Base-by-base conservation (phyloP, 2,888 invertebrate species). In the Pegoplata infirma region DNA sequence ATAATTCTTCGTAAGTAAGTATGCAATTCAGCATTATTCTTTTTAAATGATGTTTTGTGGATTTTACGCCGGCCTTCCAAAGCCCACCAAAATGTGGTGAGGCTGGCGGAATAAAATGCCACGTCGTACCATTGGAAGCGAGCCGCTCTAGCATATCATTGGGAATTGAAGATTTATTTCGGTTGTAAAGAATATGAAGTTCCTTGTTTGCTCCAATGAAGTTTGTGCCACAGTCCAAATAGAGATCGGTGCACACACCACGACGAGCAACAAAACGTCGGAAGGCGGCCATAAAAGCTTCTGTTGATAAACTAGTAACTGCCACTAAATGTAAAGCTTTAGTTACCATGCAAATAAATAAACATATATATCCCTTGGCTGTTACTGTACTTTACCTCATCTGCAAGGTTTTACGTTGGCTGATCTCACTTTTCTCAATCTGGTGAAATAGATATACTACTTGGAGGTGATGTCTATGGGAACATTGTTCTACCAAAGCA, bases 371-470 rank as follows among this genome's bases (percentile, higher is more conserved):
- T n/a, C n/a, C n/a, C n/a, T n/a, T n/a, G 40, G 40, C 32, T n/a
- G n/a, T n/a, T n/a, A n/a, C n/a, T n/a, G n/a, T n/a, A n/a, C n/a
- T n/a, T n/a, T n/a, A n/a, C n/a, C n/a, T n/a, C n/a, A n/a, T n/a
- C n/a, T n/a, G n/a, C n/a, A n/a, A n/a, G n/a, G n/a, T n/a, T n/a
- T n/a, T n/a, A n/a, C n/a, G n/a, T n/a, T n/a, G n/a, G n/a, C n/a
- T n/a, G n/a, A n/a, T n/a, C n/a, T n/a, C n/a, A n/a, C n/a, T n/a
- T n/a, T n/a, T n/a, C n/a, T n/a, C n/a, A n/a, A n/a, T n/a, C n/a
- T n/a, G n/a, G n/a, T n/a, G n/a, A 74, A 51, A 66, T 66, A 44
- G 44, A 74, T 58, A 17, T 73, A 55, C 25, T 63, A 44, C 55
- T 72, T 16, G 72, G 71, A 21, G 49, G 32, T 55, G 55, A 63